Percentiles rank a stretch among this genome's conserved stretches.
Conservation (phyloP, 2,113 vertebrate species). For the Lophochroa leadbeateri region DNA sequence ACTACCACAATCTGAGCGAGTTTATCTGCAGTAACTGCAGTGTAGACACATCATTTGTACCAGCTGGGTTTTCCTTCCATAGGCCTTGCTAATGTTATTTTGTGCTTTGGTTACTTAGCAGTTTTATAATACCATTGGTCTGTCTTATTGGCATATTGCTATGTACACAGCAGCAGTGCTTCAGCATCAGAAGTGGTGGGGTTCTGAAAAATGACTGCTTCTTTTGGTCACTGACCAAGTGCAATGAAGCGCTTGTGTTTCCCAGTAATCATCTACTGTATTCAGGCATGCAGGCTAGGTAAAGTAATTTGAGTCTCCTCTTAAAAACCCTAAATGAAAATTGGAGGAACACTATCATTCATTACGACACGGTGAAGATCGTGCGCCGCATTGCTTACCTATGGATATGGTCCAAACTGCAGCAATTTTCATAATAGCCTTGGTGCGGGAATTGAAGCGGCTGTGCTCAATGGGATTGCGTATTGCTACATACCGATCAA, state of each 20-base stretch:
- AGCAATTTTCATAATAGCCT: conserved; percentile 98
- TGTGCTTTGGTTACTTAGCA: neutral
- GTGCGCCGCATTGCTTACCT: conserved; percentile 78
- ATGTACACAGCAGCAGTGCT: neutral
- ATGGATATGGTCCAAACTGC: conserved; percentile 98
- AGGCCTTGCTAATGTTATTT: neutral
- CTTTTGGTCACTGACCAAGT: neutral
- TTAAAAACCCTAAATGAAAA: conserved; percentile 10
- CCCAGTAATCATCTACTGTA: neutral
- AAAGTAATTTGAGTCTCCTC: neutral
- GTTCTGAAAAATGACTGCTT: neutral
- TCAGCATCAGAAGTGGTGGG: neutral
- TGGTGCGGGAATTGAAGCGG: conserved; percentile 98
- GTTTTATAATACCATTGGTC: neutral
- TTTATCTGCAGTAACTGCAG: neutral
- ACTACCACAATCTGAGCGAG: fast-evolving
- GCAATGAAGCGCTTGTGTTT: neutral
- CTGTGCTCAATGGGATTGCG: conserved; percentile 99
- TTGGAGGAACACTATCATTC: conserved; percentile 12
- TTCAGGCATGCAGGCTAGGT: neutral
- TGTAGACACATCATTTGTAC: neutral
- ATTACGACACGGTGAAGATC: conserved; percentile 16
- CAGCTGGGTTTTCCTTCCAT: neutral
- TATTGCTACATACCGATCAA: conserved; percentile 98
- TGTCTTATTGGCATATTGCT: neutral